Percentiles rank a stretch among this genome's conserved stretches.
Conservation (phyloP, 2,797 vertebrate species). For the Acipenser ruthenus region DNA sequence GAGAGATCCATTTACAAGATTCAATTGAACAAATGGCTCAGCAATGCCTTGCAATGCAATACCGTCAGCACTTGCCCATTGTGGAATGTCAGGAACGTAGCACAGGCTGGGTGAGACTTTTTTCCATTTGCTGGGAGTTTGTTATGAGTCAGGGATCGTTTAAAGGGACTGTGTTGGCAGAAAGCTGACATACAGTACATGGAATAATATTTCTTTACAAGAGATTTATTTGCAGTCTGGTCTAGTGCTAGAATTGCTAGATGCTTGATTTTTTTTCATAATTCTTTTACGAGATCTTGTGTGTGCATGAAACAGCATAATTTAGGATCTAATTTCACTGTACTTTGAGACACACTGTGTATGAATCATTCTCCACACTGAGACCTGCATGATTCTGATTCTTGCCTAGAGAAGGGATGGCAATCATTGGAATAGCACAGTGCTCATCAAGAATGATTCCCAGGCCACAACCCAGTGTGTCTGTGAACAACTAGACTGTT, state of each 20-base stretch:
- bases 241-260: no score
- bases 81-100: constrained; percentile 2
- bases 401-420: neutral
- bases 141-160: no score
- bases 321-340: no score
- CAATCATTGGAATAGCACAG: no score
- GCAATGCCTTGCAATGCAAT: neutral
- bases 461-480: neutral
- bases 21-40: neutral
- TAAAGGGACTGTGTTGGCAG: no score
- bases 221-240: neutral
- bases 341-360: no score
- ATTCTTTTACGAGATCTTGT: no score
- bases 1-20: no score
- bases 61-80: constrained; percentile 3
- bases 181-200: no score
- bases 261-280: no score
- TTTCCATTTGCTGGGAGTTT: neutral
- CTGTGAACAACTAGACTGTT: neutral
- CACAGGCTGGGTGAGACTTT: neutral
- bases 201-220: neutral
- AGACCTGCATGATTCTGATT: neutral
- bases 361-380: no score
- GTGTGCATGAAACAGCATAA: no score
- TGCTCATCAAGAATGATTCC: neutral